phyloP scores from a whole-genome alignment of 2,888 invertebrate genomes.

The Nephrocerus scutellatus region DNA sequence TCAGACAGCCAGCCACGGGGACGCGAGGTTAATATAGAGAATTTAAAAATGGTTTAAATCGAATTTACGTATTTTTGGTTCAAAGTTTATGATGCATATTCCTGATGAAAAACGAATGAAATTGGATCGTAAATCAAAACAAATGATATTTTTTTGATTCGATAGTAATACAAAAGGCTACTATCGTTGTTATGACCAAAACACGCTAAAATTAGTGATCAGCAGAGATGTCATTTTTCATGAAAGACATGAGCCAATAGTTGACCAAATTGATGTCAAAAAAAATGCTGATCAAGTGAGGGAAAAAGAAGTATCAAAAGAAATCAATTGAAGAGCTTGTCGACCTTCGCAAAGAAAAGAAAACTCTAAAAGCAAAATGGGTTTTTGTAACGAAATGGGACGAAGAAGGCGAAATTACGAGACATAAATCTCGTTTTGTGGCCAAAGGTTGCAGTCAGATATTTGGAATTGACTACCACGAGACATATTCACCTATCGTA shows the following conservation, averaged over 20 bases:
- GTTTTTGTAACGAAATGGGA: conserved; percentile 24
- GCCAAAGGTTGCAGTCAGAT: conserved; percentile 28
- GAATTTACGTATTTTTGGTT: too few species aligned
- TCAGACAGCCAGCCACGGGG: too few species aligned
- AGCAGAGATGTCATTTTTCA: conserved; percentile 5
- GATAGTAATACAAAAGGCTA: background rate
- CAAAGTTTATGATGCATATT: conserved; percentile 29
- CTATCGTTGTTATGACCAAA: conserved; percentile 1
- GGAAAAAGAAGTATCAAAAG: too few species aligned
- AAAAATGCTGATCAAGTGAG: too few species aligned
- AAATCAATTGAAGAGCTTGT: too few species aligned
- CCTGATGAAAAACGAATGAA: conserved; percentile 32
- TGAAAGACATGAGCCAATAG: too few species aligned
- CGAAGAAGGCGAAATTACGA: conserved; percentile 19
- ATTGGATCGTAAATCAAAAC: conserved; percentile 30
- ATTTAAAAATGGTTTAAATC: too few species aligned
- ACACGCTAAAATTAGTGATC: background rate
- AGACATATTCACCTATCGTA: conserved; percentile 24
- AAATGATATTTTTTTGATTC: conserved; percentile 11
- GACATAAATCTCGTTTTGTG: conserved; percentile 23
- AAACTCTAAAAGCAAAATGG: conserved; percentile 29
- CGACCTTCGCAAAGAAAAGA: too few species aligned
- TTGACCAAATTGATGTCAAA: too few species aligned
- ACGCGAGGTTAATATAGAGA: too few species aligned
- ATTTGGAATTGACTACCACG: conserved; percentile 21